Evolutionary conservation across 2,113 vertebrate species (phyloP).

Genomic region (Bungarus multicinctus): DNA sequence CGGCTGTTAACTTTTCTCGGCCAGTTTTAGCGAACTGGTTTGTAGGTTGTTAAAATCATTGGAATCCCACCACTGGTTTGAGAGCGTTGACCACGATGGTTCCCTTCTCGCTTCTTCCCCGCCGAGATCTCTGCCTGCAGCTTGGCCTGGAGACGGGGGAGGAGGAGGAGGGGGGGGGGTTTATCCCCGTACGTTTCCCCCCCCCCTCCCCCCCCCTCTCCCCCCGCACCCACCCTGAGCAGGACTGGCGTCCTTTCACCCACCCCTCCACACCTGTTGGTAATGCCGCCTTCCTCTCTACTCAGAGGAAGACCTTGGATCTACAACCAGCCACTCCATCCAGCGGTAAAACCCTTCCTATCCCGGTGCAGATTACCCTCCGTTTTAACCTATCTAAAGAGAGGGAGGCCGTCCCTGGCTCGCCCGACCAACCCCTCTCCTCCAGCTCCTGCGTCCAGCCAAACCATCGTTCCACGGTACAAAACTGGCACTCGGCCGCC

Average conservation of each 20-base stretch:
- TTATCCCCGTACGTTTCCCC: neutral
- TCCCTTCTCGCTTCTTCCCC: neutral
- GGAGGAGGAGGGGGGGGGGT: neutral
- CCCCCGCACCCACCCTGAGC: neutral
- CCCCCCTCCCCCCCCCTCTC: too few species aligned
- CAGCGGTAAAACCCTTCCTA: slow-evolving; percentile 94
- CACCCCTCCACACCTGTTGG: slow-evolving; percentile 14
- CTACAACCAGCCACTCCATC: slow-evolving; percentile 83
- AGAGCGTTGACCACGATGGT: neutral
- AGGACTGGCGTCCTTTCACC: neutral
- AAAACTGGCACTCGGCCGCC: slow-evolving; percentile 45
- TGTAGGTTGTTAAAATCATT: too few species aligned
- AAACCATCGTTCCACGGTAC: slow-evolving; percentile 64
- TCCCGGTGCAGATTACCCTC: slow-evolving; percentile 85
- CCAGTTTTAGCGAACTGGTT: too few species aligned
- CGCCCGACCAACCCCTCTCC: slow-evolving; percentile 65
- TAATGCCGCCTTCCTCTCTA: slow-evolving; percentile 75
- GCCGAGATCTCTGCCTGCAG: slow-evolving; percentile 3
- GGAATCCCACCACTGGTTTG: neutral
- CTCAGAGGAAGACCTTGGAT: slow-evolving; percentile 92
- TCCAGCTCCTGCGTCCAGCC: slow-evolving; percentile 66
- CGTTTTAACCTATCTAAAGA: slow-evolving; percentile 70
- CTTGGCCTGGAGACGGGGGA: slow-evolving; percentile 18
- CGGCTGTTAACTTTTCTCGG: too few species aligned
- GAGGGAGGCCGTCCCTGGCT: slow-evolving; percentile 65